Evolutionary conservation across 2,113 vertebrate species (phyloP).

Genomic region (Thalassarche chlororhynchos): DNA sequence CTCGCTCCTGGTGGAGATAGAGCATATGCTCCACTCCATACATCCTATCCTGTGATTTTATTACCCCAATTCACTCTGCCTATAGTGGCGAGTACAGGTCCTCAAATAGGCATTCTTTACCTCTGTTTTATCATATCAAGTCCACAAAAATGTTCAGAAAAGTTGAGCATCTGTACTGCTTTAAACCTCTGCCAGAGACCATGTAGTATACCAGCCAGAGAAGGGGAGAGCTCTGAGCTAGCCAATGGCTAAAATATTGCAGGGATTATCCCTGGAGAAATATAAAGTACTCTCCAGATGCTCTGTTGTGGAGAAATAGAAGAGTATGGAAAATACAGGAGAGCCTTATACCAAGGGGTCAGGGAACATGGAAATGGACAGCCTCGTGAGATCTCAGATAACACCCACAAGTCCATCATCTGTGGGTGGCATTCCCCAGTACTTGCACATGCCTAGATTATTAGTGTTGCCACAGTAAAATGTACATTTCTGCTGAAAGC

Average conservation of each 20-base stretch:
- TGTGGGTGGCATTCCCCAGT: not conserved
- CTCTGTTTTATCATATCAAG: not conserved
- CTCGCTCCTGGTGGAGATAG: not conserved
- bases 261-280: not conserved
- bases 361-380: not conserved
- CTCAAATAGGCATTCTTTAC: not conserved
- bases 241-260: not conserved
- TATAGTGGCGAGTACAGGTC: not conserved
- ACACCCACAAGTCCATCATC: not conserved
- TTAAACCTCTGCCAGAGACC: not conserved
- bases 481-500: not conserved
- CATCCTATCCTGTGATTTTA: not conserved
- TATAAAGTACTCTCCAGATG: not conserved
- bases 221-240: not conserved
- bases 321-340: not conserved
- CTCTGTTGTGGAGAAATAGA: not conserved
- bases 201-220: not conserved
- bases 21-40: constrained; percentile 44
- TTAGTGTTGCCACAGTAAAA: not conserved
- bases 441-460: not conserved
- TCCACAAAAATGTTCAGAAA: not conserved
- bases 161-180: not conserved
- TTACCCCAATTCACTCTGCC: not conserved
- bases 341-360: not conserved
- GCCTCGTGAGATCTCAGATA: not conserved